Percentiles rank a stretch among this genome's conserved stretches.
Conservation (phyloP, 2,113 vertebrate genomes). For the Cricetomys ansorgei region DNA sequence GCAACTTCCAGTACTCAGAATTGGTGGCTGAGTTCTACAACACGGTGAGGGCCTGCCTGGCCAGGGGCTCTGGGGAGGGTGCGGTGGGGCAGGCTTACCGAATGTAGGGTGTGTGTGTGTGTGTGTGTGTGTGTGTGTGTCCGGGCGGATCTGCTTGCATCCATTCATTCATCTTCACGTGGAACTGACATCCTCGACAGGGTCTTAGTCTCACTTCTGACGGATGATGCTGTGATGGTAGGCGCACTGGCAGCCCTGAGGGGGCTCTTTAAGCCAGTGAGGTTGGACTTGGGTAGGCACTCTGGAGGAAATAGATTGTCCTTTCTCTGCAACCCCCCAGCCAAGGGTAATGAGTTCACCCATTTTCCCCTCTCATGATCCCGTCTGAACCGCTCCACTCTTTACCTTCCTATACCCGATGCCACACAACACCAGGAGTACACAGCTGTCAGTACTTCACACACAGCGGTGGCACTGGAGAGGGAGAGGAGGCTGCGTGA, state of each 20-base stretch:
- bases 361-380: not conserved
- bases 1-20: conserved; percentile 92
- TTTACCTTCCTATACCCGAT: not conserved
- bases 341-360: no score
- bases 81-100: not conserved
- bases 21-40: conserved; percentile 96
- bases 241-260: not conserved
- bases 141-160: not conserved
- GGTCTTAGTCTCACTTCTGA: not conserved
- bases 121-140: not conserved
- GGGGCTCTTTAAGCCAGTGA: not conserved
- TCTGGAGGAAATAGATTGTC: not conserved
- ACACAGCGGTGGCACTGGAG: not conserved
- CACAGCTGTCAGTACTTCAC: not conserved
- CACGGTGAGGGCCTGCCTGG: conserved; percentile 90
- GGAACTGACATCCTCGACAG: not conserved
- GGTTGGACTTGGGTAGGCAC: not conserved
- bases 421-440: not conserved
- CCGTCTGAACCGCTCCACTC: not conserved
- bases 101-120: no score
- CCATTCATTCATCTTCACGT: not conserved
- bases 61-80: rapidly evolving
- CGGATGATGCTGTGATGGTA: not conserved
- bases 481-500: not conserved
- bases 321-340: not conserved